Evolutionary conservation across 2,797 vertebrate genomes (phyloP).

Genomic region (Gymnoscopelus braueri): DNA sequence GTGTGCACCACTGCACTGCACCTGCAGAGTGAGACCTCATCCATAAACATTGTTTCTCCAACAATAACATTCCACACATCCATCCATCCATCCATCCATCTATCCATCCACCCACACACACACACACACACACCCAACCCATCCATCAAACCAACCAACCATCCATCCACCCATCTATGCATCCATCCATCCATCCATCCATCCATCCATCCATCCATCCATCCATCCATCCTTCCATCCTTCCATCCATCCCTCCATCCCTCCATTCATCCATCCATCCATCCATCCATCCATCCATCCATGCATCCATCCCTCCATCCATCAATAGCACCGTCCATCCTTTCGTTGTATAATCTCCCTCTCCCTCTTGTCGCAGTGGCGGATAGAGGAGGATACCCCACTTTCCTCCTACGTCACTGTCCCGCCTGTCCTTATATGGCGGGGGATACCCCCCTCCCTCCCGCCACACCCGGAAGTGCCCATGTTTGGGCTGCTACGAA

Average conservation of each 20-base stretch:
- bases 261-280: too few species aligned
- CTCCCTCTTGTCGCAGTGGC: conserved; percentile 68
- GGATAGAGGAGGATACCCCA: conserved; percentile 59
- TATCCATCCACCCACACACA: background rate
- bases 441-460: conserved; percentile 83
- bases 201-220: background rate
- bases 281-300: background rate
- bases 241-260: background rate
- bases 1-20: background rate
- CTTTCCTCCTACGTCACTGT: conserved; percentile 75
- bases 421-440: conserved; percentile 90
- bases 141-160: background rate
- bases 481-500: conserved; percentile 90
- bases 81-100: background rate
- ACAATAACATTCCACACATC: too few species aligned
- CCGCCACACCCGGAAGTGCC: conserved; percentile 87
- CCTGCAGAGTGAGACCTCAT: background rate
- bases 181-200: background rate
- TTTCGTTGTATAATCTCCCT: background rate
- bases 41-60: too few species aligned
- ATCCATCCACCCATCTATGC: background rate
- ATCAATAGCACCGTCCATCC: too few species aligned
- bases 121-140: background rate
- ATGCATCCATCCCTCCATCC: background rate
- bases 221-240: background rate